These are phyloP conservation scores for Australoheros scitulus DNA, from an alignment of 2,113 vertebrate species.

Conservation along the genomic window DNA sequence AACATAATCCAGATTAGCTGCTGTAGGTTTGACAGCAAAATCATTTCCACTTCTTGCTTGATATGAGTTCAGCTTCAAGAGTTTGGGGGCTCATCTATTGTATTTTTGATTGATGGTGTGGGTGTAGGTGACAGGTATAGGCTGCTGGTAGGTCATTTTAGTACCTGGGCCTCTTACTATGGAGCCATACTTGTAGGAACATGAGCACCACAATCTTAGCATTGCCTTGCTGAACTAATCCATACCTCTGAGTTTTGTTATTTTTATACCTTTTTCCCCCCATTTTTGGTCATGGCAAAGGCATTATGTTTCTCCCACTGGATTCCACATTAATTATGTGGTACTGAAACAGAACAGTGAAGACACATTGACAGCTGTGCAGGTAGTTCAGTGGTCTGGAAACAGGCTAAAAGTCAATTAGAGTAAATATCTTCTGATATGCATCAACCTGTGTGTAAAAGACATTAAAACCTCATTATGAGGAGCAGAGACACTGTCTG, in stretches of 20 bases:
- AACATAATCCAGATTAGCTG: neutral
- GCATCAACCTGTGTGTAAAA: constrained; percentile 66
- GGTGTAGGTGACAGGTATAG: too few relatives aligned
- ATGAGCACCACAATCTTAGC: too few relatives aligned
- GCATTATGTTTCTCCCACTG: neutral
- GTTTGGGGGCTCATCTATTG: too few relatives aligned
- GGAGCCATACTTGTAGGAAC: too few relatives aligned
- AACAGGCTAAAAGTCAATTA: constrained; percentile 50
- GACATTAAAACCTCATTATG: constrained; percentile 68
- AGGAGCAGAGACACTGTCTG: constrained; percentile 42
- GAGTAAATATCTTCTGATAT: constrained; percentile 58
- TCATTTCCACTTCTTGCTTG: too few relatives aligned
- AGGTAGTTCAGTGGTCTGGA: constrained; percentile 21
- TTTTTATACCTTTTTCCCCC: neutral
- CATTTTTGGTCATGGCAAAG: neutral
- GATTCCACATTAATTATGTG: constrained; percentile 37
- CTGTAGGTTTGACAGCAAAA: neutral
- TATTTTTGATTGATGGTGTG: too few relatives aligned
- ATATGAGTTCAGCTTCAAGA: too few relatives aligned
- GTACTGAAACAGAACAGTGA: constrained; percentile 5
- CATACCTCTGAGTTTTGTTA: too few relatives aligned
- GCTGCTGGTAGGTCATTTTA: too few relatives aligned
- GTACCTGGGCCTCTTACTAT: too few relatives aligned
- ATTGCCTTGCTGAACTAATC: too few relatives aligned
- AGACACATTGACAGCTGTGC: constrained; percentile 18